A percentile compares a stretch with the other conserved stretches of the same genome.
phyloP scores from a whole-genome alignment of 1,140 invertebrate species.

The Oncopeltus fasciatus region DNA sequence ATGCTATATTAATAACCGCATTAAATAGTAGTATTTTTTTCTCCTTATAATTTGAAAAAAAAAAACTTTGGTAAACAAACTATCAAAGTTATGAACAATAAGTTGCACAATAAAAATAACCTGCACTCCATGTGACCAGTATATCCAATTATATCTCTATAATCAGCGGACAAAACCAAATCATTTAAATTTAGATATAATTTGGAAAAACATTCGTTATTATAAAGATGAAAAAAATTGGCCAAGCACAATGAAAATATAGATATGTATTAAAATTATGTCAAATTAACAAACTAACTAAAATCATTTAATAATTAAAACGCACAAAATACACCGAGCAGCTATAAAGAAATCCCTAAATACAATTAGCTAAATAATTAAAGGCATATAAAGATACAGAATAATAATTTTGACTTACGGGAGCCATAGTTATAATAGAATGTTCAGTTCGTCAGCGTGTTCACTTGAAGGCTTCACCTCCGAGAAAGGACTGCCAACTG shows the following conservation, averaged over 20 bases:
- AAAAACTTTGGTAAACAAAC: too few relatives aligned
- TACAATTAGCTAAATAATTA: background rate
- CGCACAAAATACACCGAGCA: background rate
- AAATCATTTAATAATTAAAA: background rate
- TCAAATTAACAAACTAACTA: background rate
- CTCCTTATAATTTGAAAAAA: too few relatives aligned
- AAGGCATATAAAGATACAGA: background rate
- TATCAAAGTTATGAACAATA: too few relatives aligned
- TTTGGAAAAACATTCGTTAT: background rate
- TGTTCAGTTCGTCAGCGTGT: background rate
- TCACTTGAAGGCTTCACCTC: background rate
- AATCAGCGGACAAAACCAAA: background rate
- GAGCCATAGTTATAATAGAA: background rate
- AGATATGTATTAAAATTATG: background rate
- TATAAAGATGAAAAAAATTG: background rate
- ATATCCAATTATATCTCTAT: background rate
- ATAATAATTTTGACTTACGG: background rate
- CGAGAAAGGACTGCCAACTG: too few relatives aligned
- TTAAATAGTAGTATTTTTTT: too few relatives aligned
- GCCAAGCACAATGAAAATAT: background rate
- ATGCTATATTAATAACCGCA: background rate
- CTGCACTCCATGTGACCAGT: background rate
- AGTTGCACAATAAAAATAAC: background rate
- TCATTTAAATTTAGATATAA: background rate
- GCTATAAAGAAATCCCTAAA: background rate